Base-by-base conservation (phyloP, 2,113 vertebrate genomes). In the Eulacestoma nigropectus region DNA sequence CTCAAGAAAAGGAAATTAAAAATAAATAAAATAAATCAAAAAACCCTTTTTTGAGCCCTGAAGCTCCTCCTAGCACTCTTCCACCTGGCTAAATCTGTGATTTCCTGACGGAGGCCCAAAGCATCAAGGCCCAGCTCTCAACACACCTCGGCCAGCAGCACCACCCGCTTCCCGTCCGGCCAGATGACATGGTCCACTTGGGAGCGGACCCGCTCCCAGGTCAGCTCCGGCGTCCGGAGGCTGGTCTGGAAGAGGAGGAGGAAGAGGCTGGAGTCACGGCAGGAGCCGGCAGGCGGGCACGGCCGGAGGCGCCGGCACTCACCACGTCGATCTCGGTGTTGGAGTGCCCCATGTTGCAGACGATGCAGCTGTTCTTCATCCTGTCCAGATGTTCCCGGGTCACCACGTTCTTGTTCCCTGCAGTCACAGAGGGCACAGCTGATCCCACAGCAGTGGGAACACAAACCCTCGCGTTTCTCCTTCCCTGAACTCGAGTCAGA, bases 301-400 rank as follows among this genome's bases (percentile, higher is more conserved):
- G 14, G 44, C 44, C 16, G 1, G 12, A 5, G 37, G 44, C 1
- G 19, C 7, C 1, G 3, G 78, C 11, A 44, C 98, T 98, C 96
- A 99, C 99, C 98, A 99, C 99, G 26, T 99, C 99, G 2, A 99
- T 99, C 97, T 99, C 99, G 0, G 99, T 99, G 95, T 99, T 99
- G 96, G 99, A 99, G 90, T 99, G 99, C 59, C 99, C 99, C 99
- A 99, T 99, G 87, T 99, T 99, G 97, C 99, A 99, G 6, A 99
- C 99, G 7, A 99, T 99, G 97, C 99, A 99, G 92, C 99, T 99
- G 62, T 99, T 99, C 96, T 99, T 99, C 99, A 99, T 99, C 67
- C 99, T 98, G 76, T 99, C 99, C 94, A 99, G 97, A 63, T 99
- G 99, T 35, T 99, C 99, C 91, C 99, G 98, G 59, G 98, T 99